A percentile compares a stretch with the other conserved stretches of the same genome.
Evolutionary conservation across 2,113 vertebrate genomes (phyloP).

Genomic region (Rhodinocichla rosea): DNA sequence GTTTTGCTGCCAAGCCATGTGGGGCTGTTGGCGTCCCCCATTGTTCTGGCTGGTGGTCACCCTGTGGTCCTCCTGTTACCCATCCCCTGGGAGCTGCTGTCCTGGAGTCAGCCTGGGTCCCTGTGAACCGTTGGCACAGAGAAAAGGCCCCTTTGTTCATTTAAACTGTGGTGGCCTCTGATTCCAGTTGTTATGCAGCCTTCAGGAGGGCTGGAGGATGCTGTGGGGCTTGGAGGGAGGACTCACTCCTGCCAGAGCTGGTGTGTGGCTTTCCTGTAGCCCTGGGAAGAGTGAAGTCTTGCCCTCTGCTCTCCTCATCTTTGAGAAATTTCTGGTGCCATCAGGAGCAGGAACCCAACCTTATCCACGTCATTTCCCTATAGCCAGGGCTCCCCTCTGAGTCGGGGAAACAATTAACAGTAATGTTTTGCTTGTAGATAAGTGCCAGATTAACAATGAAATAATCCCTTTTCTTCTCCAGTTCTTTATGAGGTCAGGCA

Average conservation of each 20-base stretch:
- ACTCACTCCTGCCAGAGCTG: background rate
- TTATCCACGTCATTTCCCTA: background rate
- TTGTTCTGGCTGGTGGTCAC: background rate
- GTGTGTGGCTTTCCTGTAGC: fast-evolving
- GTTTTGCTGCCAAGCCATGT: background rate
- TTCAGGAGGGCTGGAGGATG: background rate
- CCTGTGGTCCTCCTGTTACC: background rate
- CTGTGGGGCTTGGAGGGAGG: fast-evolving
- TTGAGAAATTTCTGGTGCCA: fast-evolving
- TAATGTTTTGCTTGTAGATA: background rate
- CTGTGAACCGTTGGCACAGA: fast-evolving
- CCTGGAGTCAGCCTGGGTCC: background rate
- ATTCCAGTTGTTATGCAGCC: fast-evolving
- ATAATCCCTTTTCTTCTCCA: background rate
- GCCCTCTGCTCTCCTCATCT: background rate
- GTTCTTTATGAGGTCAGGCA: background rate
- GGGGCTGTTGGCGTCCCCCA: fast-evolving
- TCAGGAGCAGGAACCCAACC: background rate
- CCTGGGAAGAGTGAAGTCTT: background rate
- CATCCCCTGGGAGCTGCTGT: background rate
- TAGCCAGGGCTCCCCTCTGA: background rate
- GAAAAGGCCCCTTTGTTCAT: background rate
- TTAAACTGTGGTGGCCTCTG: background rate
- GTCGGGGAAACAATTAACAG: background rate
- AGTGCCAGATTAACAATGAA: background rate